Base-by-base conservation (phyloP, 35 echinoderm and acorn worm species). In the Acanthaster planci region DNA sequence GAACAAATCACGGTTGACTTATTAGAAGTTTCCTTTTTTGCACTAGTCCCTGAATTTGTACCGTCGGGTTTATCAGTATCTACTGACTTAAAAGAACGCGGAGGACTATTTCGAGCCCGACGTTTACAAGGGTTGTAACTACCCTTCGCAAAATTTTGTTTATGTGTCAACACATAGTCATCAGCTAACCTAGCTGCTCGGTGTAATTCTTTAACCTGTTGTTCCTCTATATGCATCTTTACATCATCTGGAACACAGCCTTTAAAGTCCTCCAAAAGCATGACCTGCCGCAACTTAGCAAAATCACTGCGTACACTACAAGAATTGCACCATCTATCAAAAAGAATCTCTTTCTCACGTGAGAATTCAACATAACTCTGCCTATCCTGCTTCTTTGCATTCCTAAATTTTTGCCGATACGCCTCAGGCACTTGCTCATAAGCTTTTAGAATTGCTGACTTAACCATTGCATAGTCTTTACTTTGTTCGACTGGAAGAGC, bases 241-340 rank as follows among this genome's bases (percentile, higher is more conserved):
- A 35, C 6, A 14, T 84, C 81, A 34, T 22, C 60, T 32, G 81
- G 81, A 37, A 59, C 26, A 39, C 81, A 84, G 2, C 53, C 19
- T 16, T 60, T 56, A 60, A 84, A 84, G n/a, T 84, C 81, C n/a
- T 84, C 81, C 26, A 84, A 16, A 32, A 84, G 39, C 3, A 84
- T 36, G 10, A 84, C 21, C 17, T 84, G 52, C 15, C 81, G 51
- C 55, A 84, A 64, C 39, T 84, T 84, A 8, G 19, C 54, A n/a
- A 84, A 84, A 0, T 59, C 21, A 22, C 32, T 54, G 8, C 21
- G 2, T 8, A 83, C 52, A 5, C 57, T 19, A 19, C 17, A 18
- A 32, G 50, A 57, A 8, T 12, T 38, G 2, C 55, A 22, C 80
- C 80, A 83, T 0, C 80, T 22, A 2, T 83, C 51, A 83, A 83